Conservation (phyloP, 2,797 vertebrate genomes). For the Pelochelys cantorii region DNA sequence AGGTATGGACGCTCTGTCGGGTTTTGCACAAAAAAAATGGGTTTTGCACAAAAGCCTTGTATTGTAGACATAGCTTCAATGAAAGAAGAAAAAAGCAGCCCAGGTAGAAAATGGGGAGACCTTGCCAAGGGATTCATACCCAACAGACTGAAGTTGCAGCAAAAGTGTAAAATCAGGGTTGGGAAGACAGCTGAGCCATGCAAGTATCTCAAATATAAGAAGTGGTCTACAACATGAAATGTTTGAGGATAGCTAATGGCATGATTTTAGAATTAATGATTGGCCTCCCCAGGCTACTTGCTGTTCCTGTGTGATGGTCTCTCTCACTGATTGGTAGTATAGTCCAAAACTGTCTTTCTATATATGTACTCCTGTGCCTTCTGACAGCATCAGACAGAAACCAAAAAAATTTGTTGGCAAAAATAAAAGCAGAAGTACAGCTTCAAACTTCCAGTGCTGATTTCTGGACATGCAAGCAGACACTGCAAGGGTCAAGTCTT, state of each 20-base stretch:
- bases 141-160: background rate
- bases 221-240: background rate
- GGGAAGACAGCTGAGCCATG: background rate
- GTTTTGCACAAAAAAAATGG: too few species aligned
- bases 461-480: slow-evolving; percentile 4
- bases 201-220: background rate
- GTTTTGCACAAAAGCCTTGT: too few species aligned
- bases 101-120: background rate
- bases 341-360: background rate
- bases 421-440: background rate
- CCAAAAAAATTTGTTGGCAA: background rate
- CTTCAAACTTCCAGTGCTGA: background rate
- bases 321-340: background rate
- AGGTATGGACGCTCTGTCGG: too few species aligned
- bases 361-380: background rate
- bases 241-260: background rate
- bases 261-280: slow-evolving; percentile 12
- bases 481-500: background rate
- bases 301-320: background rate
- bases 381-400: background rate
- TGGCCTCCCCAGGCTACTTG: background rate
- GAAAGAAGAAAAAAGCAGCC: background rate
- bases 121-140: background rate
- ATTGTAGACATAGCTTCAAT: too few species aligned
- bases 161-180: background rate